Percentiles rank a stretch among this genome's conserved stretches.
Conservation (phyloP, 2,797 vertebrate species). For the Eremophila alpestris region DNA sequence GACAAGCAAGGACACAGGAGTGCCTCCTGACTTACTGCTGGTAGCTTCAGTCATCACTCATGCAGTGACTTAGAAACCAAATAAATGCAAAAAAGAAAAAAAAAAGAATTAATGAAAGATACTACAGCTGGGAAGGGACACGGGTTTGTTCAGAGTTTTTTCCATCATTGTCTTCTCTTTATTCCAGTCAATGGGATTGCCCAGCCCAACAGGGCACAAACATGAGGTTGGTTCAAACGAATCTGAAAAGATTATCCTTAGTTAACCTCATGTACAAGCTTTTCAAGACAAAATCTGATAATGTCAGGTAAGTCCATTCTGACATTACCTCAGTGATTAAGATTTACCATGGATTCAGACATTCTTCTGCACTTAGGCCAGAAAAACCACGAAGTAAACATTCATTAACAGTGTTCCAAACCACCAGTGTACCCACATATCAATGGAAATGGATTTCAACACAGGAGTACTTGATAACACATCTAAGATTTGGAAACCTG, state of each 20-base stretch:
- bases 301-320: not conserved
- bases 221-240: not conserved
- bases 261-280: not conserved
- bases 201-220: not conserved
- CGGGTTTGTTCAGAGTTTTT: fast-evolving
- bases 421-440: not conserved
- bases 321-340: not conserved
- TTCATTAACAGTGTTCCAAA: not conserved
- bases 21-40: not conserved
- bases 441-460: not conserved
- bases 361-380: not conserved
- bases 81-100: not conserved
- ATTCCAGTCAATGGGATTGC: not conserved
- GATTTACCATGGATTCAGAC: not conserved
- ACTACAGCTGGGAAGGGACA: not conserved
- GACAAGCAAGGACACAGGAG: not conserved
- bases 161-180: not conserved
- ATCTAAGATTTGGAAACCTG: not conserved
- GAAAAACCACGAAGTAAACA: not conserved
- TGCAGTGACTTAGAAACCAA: not conserved
- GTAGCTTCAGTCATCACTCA: not conserved
- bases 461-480: not conserved
- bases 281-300: not conserved
- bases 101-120: not conserved
- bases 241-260: not conserved